Base-by-base conservation (phyloP, 1,140 invertebrate genomes). In the Drosophila murphyi region DNA sequence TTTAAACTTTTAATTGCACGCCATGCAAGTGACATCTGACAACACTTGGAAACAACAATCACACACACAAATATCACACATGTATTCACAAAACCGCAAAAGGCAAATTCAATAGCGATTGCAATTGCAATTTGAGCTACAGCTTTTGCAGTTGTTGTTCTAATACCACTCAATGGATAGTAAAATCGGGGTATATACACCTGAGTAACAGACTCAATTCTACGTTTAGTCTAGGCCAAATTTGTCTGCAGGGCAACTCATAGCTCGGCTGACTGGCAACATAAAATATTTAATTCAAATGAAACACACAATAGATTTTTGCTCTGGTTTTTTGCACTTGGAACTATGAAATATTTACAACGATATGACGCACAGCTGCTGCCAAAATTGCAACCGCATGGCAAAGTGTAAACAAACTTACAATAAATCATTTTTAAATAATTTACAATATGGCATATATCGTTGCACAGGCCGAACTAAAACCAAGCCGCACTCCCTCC, bases 281-380 rank as follows among this genome's bases (percentile, higher is more conserved):
- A 88, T 87, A 70, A 87, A 87, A 87, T 87, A 87, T 87, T 87
- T 80, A 87, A 87, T 88, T 88, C 82, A 82, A 79, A 87, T 88
- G 83, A 80, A 87, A 87, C 39, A 73, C 59, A 88, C 83, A 80
- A 87, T 87, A 87, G 79, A 86, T 82, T 86, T 39, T 39, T 71
- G 72, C 63, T 60, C 56, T 51, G 45, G 52, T 79, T 73, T 70
- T 78, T 74, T 51, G 56, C 56, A 52, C 20, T 61, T 39, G 32
- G 57, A 31, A 51, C 68, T 10, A 70, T 70, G 57, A 70, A 70
- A 70, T 70, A 70, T 70, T 70, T 47, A 70, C 57, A 70, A 51
- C 67, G 41, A 39, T 48, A 51, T 59, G 41, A 59, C 50, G 39
- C 67, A 70, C 73, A 74, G 62, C 78, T 85, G 81, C 71, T 74